Evolutionary conservation across 2,888 invertebrate species (phyloP), one percentile per base, ranked within the genome.

Genomic region (Lithosia quadra): DNA sequence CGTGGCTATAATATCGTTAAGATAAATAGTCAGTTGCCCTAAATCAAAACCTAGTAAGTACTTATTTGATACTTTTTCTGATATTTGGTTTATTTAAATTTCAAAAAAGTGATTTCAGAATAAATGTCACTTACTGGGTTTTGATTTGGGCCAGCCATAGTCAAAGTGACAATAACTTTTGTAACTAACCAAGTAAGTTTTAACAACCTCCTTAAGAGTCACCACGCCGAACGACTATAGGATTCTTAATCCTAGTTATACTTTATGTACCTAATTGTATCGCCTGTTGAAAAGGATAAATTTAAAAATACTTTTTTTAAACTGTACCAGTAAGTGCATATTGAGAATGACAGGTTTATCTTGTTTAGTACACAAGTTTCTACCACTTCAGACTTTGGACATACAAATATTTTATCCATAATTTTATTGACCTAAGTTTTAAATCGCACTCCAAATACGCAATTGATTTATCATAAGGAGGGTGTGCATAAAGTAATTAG

Each of bases 401-500:
- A n/a, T n/a, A n/a, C n/a, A n/a, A n/a, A n/a, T n/a, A n/a, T n/a
- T n/a, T n/a, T n/a, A n/a, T n/a, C n/a, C n/a, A n/a, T n/a, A n/a
- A n/a, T n/a, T 43, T 43, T 43, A 3, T 15, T 43, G 7, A 7
- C 2, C 43, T 43, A 7, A 15, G 39, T 39, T 43, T 18, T 43
- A n/a, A 28, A 28, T 43, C 36, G 67, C 76, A 71, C 55, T 34
- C 64, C 67, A 76, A 22, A 21, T 7, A 7, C 21, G 15, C 15
- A 15, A 8, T 21, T 8, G 8, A 9, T 59, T 34, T 33, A n/a
- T 18, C 21, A 59, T n/a, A n/a, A n/a, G n/a, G n/a, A 59, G 13
- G 34, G 21, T 79, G 76, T 73, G 73, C 33, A 76, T 76, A 76
- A 68, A 63, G 18, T n/a, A 73, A n/a, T n/a, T n/a, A n/a, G n/a